Percentiles rank a stretch among this genome's conserved stretches.
These are phyloP conservation scores for Tinea semifulvella DNA, from an alignment of 2,888 invertebrate genomes.

Conservation along the genomic window DNA sequence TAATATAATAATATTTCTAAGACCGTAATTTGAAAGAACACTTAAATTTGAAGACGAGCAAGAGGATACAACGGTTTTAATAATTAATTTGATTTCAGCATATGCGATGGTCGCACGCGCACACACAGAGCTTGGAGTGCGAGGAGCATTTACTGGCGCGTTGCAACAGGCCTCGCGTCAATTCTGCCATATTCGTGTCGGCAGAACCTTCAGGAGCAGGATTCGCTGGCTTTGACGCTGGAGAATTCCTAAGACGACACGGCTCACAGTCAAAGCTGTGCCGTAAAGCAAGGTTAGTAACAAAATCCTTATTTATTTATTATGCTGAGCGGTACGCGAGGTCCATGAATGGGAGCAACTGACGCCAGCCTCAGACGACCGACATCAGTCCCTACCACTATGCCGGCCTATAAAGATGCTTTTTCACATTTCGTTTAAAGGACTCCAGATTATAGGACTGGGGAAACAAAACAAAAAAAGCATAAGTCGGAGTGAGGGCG, in stretches of 20 bases:
- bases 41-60: too few species aligned
- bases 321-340: too few species aligned
- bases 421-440: too few species aligned
- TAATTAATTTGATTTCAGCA: conserved; percentile 52
- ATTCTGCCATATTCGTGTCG: conserved; percentile 86
- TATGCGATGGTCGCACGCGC: conserved; percentile 75
- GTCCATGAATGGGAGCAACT: too few species aligned
- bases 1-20: too few species aligned
- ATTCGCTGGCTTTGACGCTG: conserved; percentile 80
- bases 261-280: conserved; percentile 83
- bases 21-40: too few species aligned
- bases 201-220: conserved; percentile 76
- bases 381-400: too few species aligned
- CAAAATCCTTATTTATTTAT: conserved; percentile 18
- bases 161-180: conserved; percentile 78
- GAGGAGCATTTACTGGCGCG: conserved; percentile 67
- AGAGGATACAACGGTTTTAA: too few species aligned
- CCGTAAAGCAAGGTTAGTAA: conserved; percentile 81
- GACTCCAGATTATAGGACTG: background rate
- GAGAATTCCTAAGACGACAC: conserved; percentile 81
- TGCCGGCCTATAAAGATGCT: too few species aligned
- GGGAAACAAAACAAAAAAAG: background rate
- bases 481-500: too few species aligned
- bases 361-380: too few species aligned
- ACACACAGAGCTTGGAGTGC: conserved; percentile 71